These are phyloP conservation scores for Zaprionus lineosus DNA, from an alignment of 2,888 invertebrate species.

Conservation along the genomic window DNA sequence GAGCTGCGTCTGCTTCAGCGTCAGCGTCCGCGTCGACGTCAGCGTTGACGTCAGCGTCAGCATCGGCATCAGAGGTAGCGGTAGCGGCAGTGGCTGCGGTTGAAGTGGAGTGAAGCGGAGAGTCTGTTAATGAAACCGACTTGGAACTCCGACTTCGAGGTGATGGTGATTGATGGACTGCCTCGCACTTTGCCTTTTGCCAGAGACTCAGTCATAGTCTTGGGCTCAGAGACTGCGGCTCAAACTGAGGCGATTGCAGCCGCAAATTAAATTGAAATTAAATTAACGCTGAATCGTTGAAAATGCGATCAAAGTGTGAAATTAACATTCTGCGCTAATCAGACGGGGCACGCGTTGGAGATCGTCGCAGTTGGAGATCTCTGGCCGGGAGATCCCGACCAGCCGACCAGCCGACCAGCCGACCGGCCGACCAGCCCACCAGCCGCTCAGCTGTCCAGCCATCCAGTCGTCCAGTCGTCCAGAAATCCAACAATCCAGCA, in stretches of 20 bases:
- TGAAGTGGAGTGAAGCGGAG: too few relatives aligned
- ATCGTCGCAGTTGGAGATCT: slow-evolving; percentile 20
- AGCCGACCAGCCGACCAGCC: too few relatives aligned
- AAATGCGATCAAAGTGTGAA: slow-evolving; percentile 79
- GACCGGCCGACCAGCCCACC: too few relatives aligned
- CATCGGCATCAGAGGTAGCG: background rate
- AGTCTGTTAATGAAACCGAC: slow-evolving; percentile 66
- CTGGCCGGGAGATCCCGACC: too few relatives aligned
- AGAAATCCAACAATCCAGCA: too few relatives aligned
- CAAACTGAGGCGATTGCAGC: slow-evolving; percentile 30
- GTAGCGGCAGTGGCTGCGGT: slow-evolving; percentile 2
- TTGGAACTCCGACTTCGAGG: slow-evolving; percentile 18
- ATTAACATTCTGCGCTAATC: slow-evolving; percentile 79
- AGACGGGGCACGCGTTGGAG: slow-evolving; percentile 64
- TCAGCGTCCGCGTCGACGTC: too few relatives aligned
- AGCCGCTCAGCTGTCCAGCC: too few relatives aligned
- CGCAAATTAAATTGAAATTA: slow-evolving; percentile 76
- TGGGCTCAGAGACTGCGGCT: slow-evolving; percentile 12
- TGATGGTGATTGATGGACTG: slow-evolving; percentile 68
- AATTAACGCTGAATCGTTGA: slow-evolving; percentile 71
- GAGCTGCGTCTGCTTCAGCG: too few relatives aligned
- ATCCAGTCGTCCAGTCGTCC: too few relatives aligned
- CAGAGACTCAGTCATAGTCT: slow-evolving; percentile 1
- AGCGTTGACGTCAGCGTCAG: too few relatives aligned
- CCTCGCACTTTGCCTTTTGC: slow-evolving; percentile 13